A percentile compares a stretch with the other conserved stretches of the same genome.
Evolutionary conservation across 2,888 invertebrate species (phyloP).

Genomic region (Kryphioiulus occultus): DNA sequence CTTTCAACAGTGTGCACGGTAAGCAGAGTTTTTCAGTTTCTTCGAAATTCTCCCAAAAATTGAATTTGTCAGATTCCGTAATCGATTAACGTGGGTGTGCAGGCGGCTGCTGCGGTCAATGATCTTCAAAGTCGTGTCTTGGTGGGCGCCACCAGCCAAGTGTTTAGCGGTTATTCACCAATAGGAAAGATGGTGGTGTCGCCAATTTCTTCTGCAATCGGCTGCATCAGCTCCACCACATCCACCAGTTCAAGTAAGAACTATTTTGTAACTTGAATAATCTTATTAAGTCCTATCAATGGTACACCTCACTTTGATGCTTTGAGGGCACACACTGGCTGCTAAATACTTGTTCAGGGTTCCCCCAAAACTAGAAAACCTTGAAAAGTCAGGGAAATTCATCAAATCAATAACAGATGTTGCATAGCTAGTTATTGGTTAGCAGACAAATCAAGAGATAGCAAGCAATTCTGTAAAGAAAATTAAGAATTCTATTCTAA

Average conservation of each 20-base stretch:
- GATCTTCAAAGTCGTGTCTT: constrained; percentile 59
- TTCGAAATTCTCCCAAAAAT: background rate
- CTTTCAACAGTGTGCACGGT: constrained; percentile 54
- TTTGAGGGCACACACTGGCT: too few species aligned
- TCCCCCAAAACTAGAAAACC: too few species aligned
- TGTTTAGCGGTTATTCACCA: constrained; percentile 56
- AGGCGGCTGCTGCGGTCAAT: constrained; percentile 54
- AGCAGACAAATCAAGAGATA: too few species aligned
- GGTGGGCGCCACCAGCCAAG: constrained; percentile 58
- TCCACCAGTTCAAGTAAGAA: background rate
- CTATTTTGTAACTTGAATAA: background rate
- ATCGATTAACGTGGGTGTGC: background rate
- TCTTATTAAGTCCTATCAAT: background rate
- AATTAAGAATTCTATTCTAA: too few species aligned
- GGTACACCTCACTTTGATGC: too few species aligned
- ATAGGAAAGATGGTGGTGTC: constrained; percentile 42
- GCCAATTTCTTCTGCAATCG: background rate
- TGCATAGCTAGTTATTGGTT: too few species aligned
- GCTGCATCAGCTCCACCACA: background rate
- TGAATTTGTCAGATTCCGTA: too few species aligned
- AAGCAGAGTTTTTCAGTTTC: background rate
- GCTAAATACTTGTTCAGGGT: too few species aligned
- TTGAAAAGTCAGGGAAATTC: too few species aligned
- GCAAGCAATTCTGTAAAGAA: too few species aligned
- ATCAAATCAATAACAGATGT: too few species aligned